A percentile compares a stretch with the other conserved stretches of the same genome.
Conservation (phyloP, 92 coral and sea anemone genomes). For the Isaurus tuberculatus region DNA sequence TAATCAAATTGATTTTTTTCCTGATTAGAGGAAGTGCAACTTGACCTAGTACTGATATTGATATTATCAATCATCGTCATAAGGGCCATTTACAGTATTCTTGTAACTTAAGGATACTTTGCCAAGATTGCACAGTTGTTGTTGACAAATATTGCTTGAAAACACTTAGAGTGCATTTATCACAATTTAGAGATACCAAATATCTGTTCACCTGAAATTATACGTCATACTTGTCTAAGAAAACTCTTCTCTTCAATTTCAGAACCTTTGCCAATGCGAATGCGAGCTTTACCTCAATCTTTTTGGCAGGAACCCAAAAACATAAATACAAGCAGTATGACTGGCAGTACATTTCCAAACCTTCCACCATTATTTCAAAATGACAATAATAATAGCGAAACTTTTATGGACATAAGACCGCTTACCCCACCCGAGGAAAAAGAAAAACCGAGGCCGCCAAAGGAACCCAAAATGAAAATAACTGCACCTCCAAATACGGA, state of each 20-base stretch:
- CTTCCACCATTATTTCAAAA: slow-evolving; percentile 90
- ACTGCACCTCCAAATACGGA: slow-evolving; percentile 84
- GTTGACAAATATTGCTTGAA: not conserved
- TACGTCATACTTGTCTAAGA: not conserved
- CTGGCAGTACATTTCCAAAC: slow-evolving; percentile 80
- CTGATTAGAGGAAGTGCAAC: too few species aligned
- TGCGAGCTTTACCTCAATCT: slow-evolving; percentile 96
- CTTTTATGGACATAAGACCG: slow-evolving; percentile 81
- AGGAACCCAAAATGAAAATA: slow-evolving; percentile 78
- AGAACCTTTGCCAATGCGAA: slow-evolving; percentile 97
- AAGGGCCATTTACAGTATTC: too few species aligned
- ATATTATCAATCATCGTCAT: too few species aligned
- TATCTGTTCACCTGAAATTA: not conserved
- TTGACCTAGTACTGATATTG: too few species aligned
- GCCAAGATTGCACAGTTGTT: not conserved
- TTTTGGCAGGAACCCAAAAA: slow-evolving; percentile 95
- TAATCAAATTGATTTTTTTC: too few species aligned
- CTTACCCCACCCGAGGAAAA: slow-evolving; percentile 98
- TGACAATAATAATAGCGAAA: slow-evolving; percentile 94
- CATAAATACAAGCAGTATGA: slow-evolving; percentile 86
- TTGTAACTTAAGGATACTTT: not conserved
- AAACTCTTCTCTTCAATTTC: not conserved
- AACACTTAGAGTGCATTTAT: not conserved
- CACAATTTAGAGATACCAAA: not conserved
- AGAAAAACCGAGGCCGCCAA: slow-evolving; percentile 96